A percentile compares a stretch with the other conserved stretches of the same genome.
phyloP scores from a whole-genome alignment of 2,888 invertebrate genomes.

The Smittia aterrima region DNA sequence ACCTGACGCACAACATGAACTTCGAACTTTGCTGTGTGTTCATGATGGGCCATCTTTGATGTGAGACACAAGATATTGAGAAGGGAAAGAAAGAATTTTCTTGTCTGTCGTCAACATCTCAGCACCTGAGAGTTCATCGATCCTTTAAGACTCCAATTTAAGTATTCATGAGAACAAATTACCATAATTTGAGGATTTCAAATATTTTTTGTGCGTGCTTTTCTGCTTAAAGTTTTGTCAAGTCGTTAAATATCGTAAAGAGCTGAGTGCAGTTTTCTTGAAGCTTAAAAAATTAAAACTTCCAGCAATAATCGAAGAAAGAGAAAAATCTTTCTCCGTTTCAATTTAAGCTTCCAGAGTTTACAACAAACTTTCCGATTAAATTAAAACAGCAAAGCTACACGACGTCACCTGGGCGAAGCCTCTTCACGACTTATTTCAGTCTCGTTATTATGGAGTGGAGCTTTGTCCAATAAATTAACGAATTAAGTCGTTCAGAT shows the following conservation, averaged over 20 bases:
- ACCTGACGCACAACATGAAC: neutral
- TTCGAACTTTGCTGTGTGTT: neutral
- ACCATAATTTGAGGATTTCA: slow-evolving; percentile 28
- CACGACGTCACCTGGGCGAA: neutral
- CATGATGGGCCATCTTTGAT: too few relatives aligned
- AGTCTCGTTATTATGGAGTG: slow-evolving; percentile 24
- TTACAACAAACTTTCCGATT: neutral
- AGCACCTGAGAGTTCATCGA: neutral
- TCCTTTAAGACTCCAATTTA: neutral
- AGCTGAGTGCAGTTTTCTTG: neutral
- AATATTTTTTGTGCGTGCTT: neutral
- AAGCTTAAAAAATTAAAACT: slow-evolving; percentile 22
- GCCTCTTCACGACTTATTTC: neutral
- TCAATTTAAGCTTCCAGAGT: neutral
- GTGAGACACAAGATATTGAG: neutral
- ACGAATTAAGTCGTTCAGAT: slow-evolving; percentile 40
- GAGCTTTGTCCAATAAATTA: slow-evolving; percentile 41
- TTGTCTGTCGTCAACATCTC: too few relatives aligned
- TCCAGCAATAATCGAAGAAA: neutral
- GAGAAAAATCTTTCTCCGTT: neutral
- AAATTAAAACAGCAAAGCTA: neutral
- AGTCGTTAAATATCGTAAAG: slow-evolving; percentile 11
- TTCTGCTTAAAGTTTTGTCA: too few relatives aligned
- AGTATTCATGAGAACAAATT: slow-evolving; percentile 1
- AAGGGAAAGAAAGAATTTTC: neutral